Evolutionary conservation across 2,113 vertebrate species (phyloP).

Genomic region (Henicopernis longicauda): DNA sequence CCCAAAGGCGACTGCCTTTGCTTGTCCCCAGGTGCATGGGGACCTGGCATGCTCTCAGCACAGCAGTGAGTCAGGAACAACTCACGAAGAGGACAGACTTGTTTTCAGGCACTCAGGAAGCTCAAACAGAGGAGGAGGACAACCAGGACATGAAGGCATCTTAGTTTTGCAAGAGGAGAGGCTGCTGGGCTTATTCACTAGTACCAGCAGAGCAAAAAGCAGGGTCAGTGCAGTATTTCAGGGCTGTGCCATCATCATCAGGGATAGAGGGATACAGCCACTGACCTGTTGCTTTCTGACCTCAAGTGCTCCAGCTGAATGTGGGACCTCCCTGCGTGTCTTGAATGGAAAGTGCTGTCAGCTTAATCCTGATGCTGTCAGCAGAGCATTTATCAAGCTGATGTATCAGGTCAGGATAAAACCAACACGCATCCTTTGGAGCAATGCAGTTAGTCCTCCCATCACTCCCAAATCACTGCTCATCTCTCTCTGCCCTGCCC

Average conservation of each 20-base stretch:
- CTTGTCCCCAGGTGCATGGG: neutral
- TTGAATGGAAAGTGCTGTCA: neutral
- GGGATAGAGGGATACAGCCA: neutral
- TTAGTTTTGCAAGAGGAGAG: neutral
- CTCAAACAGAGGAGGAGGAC: neutral
- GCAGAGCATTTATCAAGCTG: neutral
- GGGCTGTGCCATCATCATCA: neutral
- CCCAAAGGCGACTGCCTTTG: neutral
- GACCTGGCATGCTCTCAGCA: rapidly evolving
- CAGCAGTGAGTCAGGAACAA: neutral
- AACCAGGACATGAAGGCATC: neutral
- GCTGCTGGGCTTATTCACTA: neutral
- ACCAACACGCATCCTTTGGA: neutral
- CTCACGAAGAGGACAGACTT: neutral
- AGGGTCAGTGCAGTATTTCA: neutral
- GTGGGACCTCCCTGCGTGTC: neutral
- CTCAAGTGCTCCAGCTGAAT: neutral
- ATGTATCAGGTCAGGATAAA: neutral
- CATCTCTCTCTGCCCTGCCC: neutral
- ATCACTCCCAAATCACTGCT: neutral
- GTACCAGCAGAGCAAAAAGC: neutral
- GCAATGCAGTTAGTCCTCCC: neutral
- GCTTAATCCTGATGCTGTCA: neutral
- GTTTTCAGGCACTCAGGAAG: neutral
- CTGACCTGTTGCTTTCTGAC: neutral